Evolutionary conservation across 1,140 invertebrate species (phyloP), one percentile per base, ranked within the genome.

Genomic region (Drosophila nigromelanica): DNA sequence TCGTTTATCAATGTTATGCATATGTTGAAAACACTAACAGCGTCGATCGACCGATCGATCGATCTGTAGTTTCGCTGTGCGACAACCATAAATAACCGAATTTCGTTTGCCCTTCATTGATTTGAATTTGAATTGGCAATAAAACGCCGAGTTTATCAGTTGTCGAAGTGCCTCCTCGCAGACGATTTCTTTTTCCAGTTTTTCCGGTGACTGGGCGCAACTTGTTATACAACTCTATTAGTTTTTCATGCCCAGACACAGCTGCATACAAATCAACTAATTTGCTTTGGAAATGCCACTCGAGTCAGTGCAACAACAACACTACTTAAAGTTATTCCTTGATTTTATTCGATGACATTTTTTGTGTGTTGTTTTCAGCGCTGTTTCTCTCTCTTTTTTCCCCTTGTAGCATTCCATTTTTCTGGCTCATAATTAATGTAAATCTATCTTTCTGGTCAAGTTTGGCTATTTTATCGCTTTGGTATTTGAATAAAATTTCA

Each of bases 221-320:
- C 80, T 80, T 69, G 81, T 87, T 81, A 87, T 76, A 87, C 81
- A 86, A 86, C 81, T 86, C 82, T 86, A 86, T 86, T 86, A 86
- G 82, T 75, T 86, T 86, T 86, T 58, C 82, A 61, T 59, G 58
- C 51, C 52, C 54, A 30, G 56, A 2, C 72, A 21, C 40, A 47
- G 42, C 58, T 66, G 81, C 81, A 85, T 85, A 86, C 77, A 86
- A 85, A 85, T 86, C 82, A 78, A 81, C 81, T 86, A 86, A 86
- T 86, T 86, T 86, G 59, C 47, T 58, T 62, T 51, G 35, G 59
- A 74, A 63, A 69, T 62, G 56, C 61, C 39, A 52, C 47, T 52
- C 33, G 18, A 39, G 21, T 43, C 55, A 30, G 39, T 58, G 55
- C 39, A 45, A 24, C 68, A 42, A 39, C 30, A 33, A 33, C 30